Evolutionary conservation across 2,113 vertebrate genomes (phyloP), one percentile per base, ranked within the genome.

Genomic region (Ramphastos sulfuratus): DNA sequence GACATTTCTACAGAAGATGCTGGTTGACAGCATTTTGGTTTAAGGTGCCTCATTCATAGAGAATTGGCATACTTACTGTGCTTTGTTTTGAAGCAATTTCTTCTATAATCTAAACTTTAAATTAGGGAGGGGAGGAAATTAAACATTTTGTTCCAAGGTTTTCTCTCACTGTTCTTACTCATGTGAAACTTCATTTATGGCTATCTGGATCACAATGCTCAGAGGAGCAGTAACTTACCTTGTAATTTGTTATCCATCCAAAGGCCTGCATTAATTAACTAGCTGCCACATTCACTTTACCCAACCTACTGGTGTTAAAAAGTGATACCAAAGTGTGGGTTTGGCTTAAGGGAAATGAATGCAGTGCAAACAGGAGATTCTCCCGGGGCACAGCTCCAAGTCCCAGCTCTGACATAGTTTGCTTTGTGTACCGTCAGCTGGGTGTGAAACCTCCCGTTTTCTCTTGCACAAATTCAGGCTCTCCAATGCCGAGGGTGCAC

Each of bases 51-150:
- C 63, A 60, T 64, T 84, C 30, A 30, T 35, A 75, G 24, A 48
- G n/a, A 71, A 63, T 4, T 66, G 54, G 6, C 20, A 56, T 27
- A 39, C 58, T 42, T 50, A 15, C 66, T 73, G 21, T 69, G 7
- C 8, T 81, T 72, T 73, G 33, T 70, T 37, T 42, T 33, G 64
- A 54, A 61, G 27, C 35, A 9, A 74, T 79, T 75, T 90, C 20
- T 71, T 37, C 16, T 42, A 3, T 31, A 59, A 50, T 60, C 37
- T 44, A 48, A 59, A 64, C 2, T 84, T 37, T n/a, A n/a, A 24
- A 35, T 33, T 35, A 15, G 18, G 24, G 12, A 7, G 7, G 6
- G 25, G 1, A 0, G 3, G 3, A 42, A 44, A 9, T 48, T 21
- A 66, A 70, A 14, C 14, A 8, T 85, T 89, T 77, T 82, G 48